These are phyloP conservation scores for Eurypyga helias DNA, from an alignment of 2,113 vertebrate genomes.

Conservation along the genomic window DNA sequence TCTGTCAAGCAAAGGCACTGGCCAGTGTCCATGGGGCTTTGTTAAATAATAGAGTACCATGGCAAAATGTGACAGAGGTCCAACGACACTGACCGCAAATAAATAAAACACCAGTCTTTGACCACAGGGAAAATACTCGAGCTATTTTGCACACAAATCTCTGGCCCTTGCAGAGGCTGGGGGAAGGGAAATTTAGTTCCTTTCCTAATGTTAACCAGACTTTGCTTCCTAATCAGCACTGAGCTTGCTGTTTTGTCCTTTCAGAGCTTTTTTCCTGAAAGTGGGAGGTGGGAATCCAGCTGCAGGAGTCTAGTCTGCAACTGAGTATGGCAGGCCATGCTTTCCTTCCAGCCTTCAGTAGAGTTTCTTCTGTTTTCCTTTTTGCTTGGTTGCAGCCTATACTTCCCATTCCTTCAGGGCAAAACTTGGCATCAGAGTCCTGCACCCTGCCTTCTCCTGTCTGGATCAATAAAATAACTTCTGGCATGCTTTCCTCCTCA, in stretches of 20 bases:
- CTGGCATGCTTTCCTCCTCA: neutral
- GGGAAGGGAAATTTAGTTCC: neutral
- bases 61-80: constrained; percentile 1
- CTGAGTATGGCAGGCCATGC: fast-evolving
- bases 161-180: neutral
- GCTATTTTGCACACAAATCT: constrained; percentile 24
- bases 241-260: neutral
- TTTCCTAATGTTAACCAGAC: constrained; percentile 41
- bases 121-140: neutral
- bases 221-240: neutral
- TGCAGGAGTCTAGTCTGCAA: neutral
- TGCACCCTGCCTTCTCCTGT: neutral
- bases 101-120: constrained; percentile 15
- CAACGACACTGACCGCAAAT: neutral
- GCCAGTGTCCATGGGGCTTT: neutral
- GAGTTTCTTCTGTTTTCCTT: neutral
- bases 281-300: neutral
- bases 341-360: neutral
- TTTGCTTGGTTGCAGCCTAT: neutral
- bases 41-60: neutral
- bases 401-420: neutral
- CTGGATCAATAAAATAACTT: neutral
- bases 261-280: neutral
- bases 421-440: neutral
- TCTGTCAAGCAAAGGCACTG: constrained; percentile 9